Conservation (phyloP, 2,113 vertebrate species). For the Scopus umbretta region DNA sequence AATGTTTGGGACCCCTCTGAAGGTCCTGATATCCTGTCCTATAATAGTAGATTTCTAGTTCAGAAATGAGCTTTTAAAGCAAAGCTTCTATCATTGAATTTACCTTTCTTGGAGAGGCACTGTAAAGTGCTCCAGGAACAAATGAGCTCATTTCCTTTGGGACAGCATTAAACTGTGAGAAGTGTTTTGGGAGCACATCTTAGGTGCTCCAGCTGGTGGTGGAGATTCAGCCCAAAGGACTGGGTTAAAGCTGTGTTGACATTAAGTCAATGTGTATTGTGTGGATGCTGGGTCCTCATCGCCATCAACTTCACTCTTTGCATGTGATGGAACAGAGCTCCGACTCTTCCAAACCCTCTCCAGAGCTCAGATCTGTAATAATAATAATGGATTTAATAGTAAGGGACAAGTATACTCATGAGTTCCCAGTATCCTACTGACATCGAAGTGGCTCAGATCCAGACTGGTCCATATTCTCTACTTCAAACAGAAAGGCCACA, state of each 20-base stretch:
- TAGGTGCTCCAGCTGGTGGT: background rate
- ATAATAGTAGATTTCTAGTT: background rate
- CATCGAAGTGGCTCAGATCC: background rate
- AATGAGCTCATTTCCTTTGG: background rate
- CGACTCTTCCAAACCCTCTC: background rate
- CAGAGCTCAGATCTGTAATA: background rate
- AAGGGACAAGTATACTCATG: background rate
- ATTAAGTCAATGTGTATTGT: accelerated
- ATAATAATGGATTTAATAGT: background rate
- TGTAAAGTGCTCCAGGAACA: background rate
- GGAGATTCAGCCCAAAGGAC: background rate
- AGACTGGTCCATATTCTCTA: background rate
- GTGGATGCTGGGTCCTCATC: background rate
- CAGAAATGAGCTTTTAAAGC: background rate
- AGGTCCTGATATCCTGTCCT: background rate
- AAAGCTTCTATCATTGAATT: background rate
- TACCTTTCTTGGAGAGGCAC: background rate
- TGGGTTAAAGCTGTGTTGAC: background rate
- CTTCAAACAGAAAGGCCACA: background rate
- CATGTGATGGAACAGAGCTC: background rate
- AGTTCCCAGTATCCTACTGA: background rate
- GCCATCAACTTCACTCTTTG: background rate
- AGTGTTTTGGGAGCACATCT: background rate
- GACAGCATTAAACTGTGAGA: background rate
- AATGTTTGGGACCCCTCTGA: accelerated